Evolutionary conservation across 2,113 vertebrate genomes (phyloP).

Genomic region (Apodemus speciosus): DNA sequence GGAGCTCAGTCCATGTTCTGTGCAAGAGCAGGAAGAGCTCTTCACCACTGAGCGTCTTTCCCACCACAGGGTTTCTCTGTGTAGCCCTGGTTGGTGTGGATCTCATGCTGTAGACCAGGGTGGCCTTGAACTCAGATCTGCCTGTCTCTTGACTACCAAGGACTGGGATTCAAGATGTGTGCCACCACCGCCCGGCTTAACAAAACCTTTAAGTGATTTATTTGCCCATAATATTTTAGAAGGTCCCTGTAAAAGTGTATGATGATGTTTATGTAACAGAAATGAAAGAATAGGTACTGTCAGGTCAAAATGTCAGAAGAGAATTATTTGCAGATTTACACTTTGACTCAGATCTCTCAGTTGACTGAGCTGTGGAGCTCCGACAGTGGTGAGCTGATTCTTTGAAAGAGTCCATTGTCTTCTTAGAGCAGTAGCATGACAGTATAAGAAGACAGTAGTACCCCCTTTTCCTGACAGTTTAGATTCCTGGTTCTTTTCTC

Average conservation of each 20-base stretch:
- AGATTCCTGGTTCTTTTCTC: constrained; percentile 40
- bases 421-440: background rate
- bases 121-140: background rate
- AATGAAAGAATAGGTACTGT: background rate
- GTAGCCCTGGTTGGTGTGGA: background rate
- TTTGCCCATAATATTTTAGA: background rate
- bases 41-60: background rate
- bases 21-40: background rate
- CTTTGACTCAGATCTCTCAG: background rate
- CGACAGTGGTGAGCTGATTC: background rate
- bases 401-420: background rate
- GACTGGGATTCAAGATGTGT: background rate
- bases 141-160: background rate
- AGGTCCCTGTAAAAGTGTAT: background rate
- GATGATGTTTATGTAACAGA: constrained; percentile 20
- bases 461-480: background rate
- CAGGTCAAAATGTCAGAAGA: constrained; percentile 1
- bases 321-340: constrained; percentile 32
- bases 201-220: constrained; percentile 8
- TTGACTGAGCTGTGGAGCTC: background rate
- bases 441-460: background rate
- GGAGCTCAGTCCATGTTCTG: background rate
- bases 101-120: background rate
- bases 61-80: background rate
- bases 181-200: background rate